Evolutionary conservation across 2,113 vertebrate species (phyloP), one percentile per base, ranked within the genome.

Genomic region (Petroica traversi): DNA sequence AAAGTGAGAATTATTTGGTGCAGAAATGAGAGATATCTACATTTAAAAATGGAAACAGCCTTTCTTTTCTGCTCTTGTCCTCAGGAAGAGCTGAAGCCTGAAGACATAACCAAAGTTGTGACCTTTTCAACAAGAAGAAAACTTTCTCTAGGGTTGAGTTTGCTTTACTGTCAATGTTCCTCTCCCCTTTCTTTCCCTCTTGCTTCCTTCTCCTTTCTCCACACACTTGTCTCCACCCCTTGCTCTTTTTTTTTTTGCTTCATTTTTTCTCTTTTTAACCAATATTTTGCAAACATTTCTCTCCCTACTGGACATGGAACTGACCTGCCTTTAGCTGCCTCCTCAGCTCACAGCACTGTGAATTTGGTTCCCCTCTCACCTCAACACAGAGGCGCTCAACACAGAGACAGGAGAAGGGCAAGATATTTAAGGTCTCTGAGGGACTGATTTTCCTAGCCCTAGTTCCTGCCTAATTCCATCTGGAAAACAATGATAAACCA

Each of bases 311-410:
- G 20, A 34, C 5, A 33, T 5, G 22, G 33, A 86, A n/a, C 12
- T 38, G 17, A 48, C 19, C 36, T 61, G 12, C 48, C 28, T 33
- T 58, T 25, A 16, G 41, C 38, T 91, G 22, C 19, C 19, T 8
- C 52, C 12, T 5, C 43, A 52, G 40, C 8, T 68, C 4, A 0
- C 36, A 48, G 10, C 1, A 20, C 3, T 66, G 18, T 23, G 41
- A n/a, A 28, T 76, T 48, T 52, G 10, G 18, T 38, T 58, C n/a
- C 12, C 11, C n/a, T 6, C 33, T 46, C 34, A 49, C 24, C 46
- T 48, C 36, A 34, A 22, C 33, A 36, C 12, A 38, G 43, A 76
- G n/a, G 19, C 17, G 41, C 33, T 80, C 49, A n/a, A n/a, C n/a
- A n/a, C n/a, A 33, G 29, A 38, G 34, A 85, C 26, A 76, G 9